Evolutionary conservation across 2,888 invertebrate genomes (phyloP).

Genomic region (Cheilosia vernalis): DNA sequence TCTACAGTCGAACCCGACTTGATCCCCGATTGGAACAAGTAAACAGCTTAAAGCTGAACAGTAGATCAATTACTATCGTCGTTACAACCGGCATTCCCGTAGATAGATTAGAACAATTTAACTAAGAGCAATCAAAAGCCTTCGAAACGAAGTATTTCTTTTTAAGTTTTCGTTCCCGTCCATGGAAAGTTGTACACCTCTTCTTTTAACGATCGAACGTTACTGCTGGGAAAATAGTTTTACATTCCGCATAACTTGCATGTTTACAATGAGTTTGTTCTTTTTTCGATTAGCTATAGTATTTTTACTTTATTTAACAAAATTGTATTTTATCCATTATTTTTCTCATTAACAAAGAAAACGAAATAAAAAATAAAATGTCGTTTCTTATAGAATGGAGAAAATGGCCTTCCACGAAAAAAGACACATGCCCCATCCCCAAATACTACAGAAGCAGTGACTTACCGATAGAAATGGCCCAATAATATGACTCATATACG

Average conservation of each 20-base stretch:
- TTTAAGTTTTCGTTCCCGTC: constrained; percentile 2
- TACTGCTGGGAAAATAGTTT: constrained; percentile 9
- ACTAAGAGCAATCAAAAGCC: constrained; percentile 25
- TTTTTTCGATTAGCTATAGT: constrained; percentile 40
- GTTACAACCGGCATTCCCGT: constrained; percentile 44
- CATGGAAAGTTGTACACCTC: background rate
- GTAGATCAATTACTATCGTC: constrained; percentile 48
- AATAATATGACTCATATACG: too few species aligned
- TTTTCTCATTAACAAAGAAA: constrained; percentile 20
- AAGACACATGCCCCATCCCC: background rate
- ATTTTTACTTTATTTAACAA: constrained; percentile 61
- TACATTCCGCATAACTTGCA: constrained; percentile 47
- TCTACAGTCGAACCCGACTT: constrained; percentile 81
- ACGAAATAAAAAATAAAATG: constrained; percentile 10
- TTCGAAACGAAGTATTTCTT: constrained; percentile 46
- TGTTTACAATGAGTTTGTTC: background rate
- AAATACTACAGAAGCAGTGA: too few species aligned
- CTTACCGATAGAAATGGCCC: too few species aligned
- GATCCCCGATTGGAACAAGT: constrained; percentile 80
- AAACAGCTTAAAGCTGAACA: constrained; percentile 15
- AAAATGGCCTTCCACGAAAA: too few species aligned
- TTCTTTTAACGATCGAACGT: constrained; percentile 13
- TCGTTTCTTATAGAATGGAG: background rate
- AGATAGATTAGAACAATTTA: constrained; percentile 51
- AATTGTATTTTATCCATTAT: constrained; percentile 42